phyloP scores from a whole-genome alignment of 2,888 invertebrate genomes.

The Hanleya hanleyi region DNA sequence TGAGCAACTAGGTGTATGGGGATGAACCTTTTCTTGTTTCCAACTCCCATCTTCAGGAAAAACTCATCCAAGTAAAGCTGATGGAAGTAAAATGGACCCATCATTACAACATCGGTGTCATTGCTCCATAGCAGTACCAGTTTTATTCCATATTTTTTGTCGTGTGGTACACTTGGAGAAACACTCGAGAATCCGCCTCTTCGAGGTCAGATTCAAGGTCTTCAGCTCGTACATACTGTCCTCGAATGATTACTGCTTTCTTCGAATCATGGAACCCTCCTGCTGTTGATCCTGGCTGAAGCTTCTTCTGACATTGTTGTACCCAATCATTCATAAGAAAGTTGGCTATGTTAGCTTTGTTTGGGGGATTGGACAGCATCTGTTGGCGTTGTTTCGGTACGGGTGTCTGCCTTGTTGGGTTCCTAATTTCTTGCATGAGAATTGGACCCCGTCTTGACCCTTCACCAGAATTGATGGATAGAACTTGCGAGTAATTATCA shows the following conservation, averaged over 20 bases:
- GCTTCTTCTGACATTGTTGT: background rate
- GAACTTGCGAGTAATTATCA: background rate
- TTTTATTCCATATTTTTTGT: no score
- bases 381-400: background rate
- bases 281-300: background rate
- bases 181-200: background rate
- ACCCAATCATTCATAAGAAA: background rate
- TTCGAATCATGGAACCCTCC: no score
- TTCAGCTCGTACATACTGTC: no score
- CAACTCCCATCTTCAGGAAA: background rate
- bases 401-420: background rate
- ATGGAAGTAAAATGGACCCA: background rate
- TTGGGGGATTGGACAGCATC: background rate
- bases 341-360: background rate
- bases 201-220: background rate
- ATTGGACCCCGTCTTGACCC: background rate
- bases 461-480: background rate
- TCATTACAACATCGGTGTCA: background rate
- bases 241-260: no score
- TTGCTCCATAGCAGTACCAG: background rate
- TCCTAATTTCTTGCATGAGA: background rate
- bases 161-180: no score
- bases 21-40: no score
- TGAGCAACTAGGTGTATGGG: background rate
- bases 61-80: background rate